phyloP scores from a whole-genome alignment of 2,113 vertebrate genomes.

The Microcebus jonahi region DNA sequence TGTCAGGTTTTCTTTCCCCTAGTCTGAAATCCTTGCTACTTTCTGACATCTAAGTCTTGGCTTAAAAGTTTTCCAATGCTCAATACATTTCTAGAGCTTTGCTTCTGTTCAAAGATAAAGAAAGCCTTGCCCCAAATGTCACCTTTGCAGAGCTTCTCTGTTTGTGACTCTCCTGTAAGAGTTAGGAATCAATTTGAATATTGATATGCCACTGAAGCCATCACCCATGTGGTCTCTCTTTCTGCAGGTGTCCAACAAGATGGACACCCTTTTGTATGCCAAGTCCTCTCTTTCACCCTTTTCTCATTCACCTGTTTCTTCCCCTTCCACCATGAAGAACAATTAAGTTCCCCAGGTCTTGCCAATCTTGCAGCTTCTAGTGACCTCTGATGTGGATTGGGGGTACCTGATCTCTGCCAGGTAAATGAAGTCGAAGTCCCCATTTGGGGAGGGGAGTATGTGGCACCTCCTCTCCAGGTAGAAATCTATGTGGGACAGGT shows the following conservation, averaged over 20 bases:
- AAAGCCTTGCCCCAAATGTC: not conserved
- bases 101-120: constrained; percentile 9
- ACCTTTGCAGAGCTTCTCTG: not conserved
- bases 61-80: not conserved
- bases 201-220: not conserved
- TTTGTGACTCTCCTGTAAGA: not conserved
- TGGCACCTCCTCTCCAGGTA: not conserved
- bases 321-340: not conserved
- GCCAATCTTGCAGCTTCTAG: not conserved
- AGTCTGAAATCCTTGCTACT: not conserved
- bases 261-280: not conserved
- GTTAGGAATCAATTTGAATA: not conserved
- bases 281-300: not conserved
- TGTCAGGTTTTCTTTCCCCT: not conserved
- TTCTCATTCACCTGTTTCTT: not conserved
- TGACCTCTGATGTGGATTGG: not conserved
- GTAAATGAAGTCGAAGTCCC: not conserved
- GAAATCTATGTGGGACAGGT: not conserved
- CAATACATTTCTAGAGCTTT: not conserved
- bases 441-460: not conserved
- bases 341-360: not conserved
- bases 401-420: not conserved
- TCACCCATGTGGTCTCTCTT: not conserved
- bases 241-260: not conserved
- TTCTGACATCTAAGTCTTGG: not conserved